Conservation (phyloP, 2,113 vertebrate species). For the Passer domesticus region DNA sequence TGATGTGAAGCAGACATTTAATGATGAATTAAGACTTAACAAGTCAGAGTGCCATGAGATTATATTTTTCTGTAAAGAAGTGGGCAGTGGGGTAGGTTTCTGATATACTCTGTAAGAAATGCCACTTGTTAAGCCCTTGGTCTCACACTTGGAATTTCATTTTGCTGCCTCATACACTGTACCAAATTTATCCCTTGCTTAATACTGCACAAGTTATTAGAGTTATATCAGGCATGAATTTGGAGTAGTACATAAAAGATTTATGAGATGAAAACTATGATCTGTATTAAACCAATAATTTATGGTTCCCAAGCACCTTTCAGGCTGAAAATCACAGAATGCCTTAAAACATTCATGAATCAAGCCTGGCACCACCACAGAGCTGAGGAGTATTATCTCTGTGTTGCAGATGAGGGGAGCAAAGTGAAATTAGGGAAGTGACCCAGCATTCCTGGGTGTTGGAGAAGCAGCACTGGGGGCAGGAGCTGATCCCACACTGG, state of each 20-base stretch:
- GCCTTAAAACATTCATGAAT: slow-evolving; percentile 45
- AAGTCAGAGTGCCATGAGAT: neutral
- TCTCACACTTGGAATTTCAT: neutral
- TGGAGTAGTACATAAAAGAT: slow-evolving; percentile 36
- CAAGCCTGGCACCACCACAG: neutral
- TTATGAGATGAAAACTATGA: slow-evolving; percentile 50
- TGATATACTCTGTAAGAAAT: neutral
- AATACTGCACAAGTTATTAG: slow-evolving; percentile 33
- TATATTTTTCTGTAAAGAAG: neutral
- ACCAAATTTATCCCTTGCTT: slow-evolving; percentile 7
- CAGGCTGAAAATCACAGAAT: slow-evolving; percentile 6
- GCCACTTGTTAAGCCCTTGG: neutral
- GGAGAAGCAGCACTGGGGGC: neutral
- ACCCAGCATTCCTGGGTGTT: neutral
- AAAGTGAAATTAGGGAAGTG: neutral
- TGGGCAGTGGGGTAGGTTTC: neutral
- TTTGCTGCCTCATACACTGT: neutral
- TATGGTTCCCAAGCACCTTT: slow-evolving; percentile 40
- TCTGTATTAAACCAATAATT: slow-evolving; percentile 59
- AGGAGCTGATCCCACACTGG: accelerated
- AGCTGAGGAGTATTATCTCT: neutral
- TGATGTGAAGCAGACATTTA: neutral
- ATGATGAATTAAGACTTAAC: neutral
- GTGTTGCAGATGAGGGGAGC: neutral
- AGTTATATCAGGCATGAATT: slow-evolving; percentile 33